Evolutionary conservation across 2,797 vertebrate species (phyloP).

Genomic region (Macropus fuliginosus): DNA sequence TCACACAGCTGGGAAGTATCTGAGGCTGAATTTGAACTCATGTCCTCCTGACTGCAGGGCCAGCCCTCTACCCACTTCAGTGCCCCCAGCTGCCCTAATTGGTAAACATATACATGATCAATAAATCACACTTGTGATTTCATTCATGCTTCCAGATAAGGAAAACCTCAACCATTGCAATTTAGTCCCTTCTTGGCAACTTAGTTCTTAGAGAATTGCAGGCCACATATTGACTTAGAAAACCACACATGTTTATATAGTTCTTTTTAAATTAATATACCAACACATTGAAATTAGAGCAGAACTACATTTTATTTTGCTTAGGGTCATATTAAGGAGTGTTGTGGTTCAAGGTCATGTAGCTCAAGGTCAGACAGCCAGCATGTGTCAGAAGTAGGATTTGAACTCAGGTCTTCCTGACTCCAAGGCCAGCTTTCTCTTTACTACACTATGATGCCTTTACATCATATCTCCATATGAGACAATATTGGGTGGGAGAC

Average conservation of each 20-base stretch:
- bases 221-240: neutral
- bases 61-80: fast-evolving
- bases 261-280: neutral
- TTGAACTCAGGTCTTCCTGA: neutral
- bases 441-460: neutral
- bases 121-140: neutral
- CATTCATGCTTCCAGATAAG: neutral
- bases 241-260: neutral
- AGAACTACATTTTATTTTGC: neutral
- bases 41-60: neutral
- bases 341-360: neutral
- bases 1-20: neutral
- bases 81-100: too few species aligned
- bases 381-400: neutral
- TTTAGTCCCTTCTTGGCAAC: neutral
- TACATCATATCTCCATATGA: neutral
- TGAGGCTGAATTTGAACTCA: neutral
- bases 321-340: neutral
- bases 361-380: neutral
- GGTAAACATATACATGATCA: neutral
- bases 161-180: neutral
- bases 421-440: neutral
- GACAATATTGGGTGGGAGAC: neutral
- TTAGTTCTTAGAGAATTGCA: neutral
- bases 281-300: neutral